These are phyloP conservation scores for Thereva nobilitata DNA, from an alignment of 2,888 invertebrate species.

Conservation along the genomic window DNA sequence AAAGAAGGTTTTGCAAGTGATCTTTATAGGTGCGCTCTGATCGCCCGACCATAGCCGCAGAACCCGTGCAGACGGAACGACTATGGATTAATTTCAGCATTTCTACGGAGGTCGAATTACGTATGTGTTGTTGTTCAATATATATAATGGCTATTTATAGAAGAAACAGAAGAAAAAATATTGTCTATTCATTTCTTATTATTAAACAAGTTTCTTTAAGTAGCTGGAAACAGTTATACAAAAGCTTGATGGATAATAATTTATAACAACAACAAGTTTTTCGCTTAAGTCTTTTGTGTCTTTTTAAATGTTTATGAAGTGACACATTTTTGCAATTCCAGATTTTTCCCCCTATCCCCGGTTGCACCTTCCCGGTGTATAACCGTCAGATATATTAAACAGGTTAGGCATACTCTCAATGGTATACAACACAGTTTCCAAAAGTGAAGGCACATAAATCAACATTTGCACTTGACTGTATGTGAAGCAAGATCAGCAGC, in stretches of 20 bases:
- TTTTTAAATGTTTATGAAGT: not conserved
- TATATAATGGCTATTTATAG: slow-evolving; percentile 26
- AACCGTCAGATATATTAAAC: no score
- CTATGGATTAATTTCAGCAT: slow-evolving; percentile 31
- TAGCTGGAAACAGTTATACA: not conserved
- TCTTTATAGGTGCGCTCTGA: no score
- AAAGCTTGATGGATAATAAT: slow-evolving; percentile 6
- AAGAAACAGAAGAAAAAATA: slow-evolving; percentile 16
- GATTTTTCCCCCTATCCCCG: no score
- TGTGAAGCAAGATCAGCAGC: no score
- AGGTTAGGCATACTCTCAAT: no score
- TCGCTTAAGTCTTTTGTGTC: slow-evolving; percentile 29
- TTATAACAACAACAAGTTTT: slow-evolving; percentile 5
- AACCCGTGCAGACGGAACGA: slow-evolving; percentile 18
- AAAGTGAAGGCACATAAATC: no score
- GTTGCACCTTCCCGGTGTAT: no score
- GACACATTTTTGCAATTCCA: no score
- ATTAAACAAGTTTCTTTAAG: slow-evolving; percentile 23
- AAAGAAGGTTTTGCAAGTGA: no score
- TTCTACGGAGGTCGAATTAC: slow-evolving; percentile 31
- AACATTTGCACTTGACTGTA: no score
- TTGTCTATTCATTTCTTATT: slow-evolving; percentile 19
- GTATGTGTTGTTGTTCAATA: slow-evolving; percentile 15
- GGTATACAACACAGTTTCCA: no score
- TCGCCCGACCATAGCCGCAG: not conserved